phyloP scores from a whole-genome alignment of 2,113 vertebrate species.

The Accipiter cooperii region DNA sequence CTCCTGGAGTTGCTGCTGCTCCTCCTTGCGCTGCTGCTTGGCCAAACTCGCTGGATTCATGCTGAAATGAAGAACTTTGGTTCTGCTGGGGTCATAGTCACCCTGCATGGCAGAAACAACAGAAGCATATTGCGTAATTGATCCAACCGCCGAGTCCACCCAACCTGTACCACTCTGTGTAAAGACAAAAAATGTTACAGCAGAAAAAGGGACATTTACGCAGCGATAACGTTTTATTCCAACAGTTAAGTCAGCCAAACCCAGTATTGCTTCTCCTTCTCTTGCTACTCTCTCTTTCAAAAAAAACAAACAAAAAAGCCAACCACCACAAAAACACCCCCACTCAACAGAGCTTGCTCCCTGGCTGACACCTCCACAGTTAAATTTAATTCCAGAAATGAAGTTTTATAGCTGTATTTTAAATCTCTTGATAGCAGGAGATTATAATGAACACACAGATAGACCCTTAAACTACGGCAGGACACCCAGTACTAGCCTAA shows the following conservation, averaged over 20 bases:
- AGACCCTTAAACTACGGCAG: background rate
- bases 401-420: conserved; percentile 15
- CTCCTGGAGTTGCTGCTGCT: conserved; percentile 77
- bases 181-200: background rate
- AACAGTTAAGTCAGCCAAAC: background rate
- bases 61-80: conserved; percentile 86
- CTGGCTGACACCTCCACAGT: background rate
- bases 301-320: background rate
- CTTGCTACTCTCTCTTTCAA: background rate
- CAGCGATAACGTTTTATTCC: background rate
- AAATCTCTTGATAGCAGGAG: background rate
- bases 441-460: background rate
- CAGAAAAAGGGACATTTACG: background rate
- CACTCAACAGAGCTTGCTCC: background rate
- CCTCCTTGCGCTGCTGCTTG: conserved; percentile 81
- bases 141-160: background rate
- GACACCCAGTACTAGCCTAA: background rate
- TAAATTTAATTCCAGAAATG: conserved; percentile 23
- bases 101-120: conserved; percentile 68
- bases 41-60: conserved; percentile 84
- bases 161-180: background rate
- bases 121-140: background rate
- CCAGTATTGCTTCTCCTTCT: background rate
- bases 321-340: background rate
- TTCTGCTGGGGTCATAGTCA: conserved; percentile 84